These are phyloP conservation scores for Mayetiola destructor DNA, from an alignment of 2,888 invertebrate genomes.

Conservation along the genomic window DNA sequence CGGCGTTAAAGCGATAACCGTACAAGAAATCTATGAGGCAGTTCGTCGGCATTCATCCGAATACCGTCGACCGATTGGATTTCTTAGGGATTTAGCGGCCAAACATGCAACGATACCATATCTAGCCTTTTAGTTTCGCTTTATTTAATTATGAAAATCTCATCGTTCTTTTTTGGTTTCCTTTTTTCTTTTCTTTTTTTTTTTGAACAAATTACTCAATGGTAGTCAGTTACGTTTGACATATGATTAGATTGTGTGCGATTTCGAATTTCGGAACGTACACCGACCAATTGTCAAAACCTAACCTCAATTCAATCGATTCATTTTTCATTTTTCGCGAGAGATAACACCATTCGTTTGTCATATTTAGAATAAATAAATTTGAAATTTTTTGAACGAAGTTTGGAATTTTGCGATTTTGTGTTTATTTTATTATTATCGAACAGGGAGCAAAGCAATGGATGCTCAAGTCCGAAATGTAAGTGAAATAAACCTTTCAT, in stretches of 20 bases:
- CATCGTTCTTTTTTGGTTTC: too few relatives aligned
- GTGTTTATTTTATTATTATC: too few relatives aligned
- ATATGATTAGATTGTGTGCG: too few relatives aligned
- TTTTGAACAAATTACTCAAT: too few relatives aligned
- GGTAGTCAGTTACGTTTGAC: too few relatives aligned
- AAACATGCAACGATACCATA: constrained; percentile 29
- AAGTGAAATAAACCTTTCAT: background rate
- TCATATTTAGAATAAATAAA: background rate
- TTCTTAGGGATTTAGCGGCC: constrained; percentile 29
- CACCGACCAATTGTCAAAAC: background rate
- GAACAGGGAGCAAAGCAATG: background rate
- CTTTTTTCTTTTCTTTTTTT: too few relatives aligned
- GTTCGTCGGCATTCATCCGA: constrained; percentile 46
- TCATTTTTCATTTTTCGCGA: too few relatives aligned
- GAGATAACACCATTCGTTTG: background rate
- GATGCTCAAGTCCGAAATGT: constrained; percentile 14
- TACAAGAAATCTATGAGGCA: constrained; percentile 70
- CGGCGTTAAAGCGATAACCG: constrained; percentile 56
- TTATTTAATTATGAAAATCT: too few relatives aligned
- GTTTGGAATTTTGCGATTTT: background rate
- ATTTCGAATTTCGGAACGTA: background rate
- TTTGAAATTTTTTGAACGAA: background rate
- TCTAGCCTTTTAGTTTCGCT: too few relatives aligned
- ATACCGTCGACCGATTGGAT: constrained; percentile 27
- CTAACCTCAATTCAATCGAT: background rate